A percentile compares a stretch with the other conserved stretches of the same genome.
phyloP scores from a whole-genome alignment of 2,113 vertebrate genomes.

The Campylorhamphus procurvoides region DNA sequence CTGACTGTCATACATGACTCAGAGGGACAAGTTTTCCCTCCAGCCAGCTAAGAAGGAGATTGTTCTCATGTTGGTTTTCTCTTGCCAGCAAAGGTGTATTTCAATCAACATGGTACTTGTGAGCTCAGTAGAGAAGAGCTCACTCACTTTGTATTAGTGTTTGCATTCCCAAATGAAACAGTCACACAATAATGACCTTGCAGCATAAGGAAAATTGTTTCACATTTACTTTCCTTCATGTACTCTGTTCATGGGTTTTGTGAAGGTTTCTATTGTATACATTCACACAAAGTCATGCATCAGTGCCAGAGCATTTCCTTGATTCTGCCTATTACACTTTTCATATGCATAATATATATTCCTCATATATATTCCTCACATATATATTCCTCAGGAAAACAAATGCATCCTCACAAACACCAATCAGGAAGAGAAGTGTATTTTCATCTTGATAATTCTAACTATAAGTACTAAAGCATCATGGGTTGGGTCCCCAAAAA shows the following conservation, averaged over 20 bases:
- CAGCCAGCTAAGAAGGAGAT: background rate
- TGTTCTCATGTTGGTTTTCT: background rate
- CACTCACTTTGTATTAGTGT: background rate
- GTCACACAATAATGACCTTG: background rate
- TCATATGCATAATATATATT: background rate
- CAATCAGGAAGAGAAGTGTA: background rate
- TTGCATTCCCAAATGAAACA: background rate
- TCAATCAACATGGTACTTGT: background rate
- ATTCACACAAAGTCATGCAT: background rate
- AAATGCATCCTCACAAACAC: background rate
- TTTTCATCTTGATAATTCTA: background rate
- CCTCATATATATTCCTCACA: background rate
- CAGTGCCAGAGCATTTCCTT: background rate
- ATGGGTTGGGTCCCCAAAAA: background rate
- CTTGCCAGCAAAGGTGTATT: background rate
- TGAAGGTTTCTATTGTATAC: background rate
- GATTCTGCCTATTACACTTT: background rate
- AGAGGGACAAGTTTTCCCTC: background rate
- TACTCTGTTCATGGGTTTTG: background rate
- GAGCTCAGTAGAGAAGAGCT: background rate
- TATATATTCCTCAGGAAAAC: background rate
- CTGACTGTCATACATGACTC: background rate
- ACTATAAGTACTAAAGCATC: background rate
- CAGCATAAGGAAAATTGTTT: background rate
- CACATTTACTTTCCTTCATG: background rate